Evolutionary conservation across 2,888 invertebrate genomes (phyloP).

Genomic region (Eilema sororculum): DNA sequence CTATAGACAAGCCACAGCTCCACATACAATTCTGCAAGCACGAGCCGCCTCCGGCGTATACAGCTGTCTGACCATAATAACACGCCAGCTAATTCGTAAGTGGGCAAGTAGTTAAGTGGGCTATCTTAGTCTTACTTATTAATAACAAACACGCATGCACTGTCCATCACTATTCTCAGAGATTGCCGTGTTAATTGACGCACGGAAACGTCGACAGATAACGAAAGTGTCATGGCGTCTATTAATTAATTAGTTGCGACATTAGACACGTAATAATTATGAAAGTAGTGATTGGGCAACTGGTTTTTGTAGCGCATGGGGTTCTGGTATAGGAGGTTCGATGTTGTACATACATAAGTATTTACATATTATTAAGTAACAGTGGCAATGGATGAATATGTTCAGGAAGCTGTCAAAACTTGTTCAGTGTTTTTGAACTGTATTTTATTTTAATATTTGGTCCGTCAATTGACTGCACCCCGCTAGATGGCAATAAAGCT

Average conservation of each 20-base stretch:
- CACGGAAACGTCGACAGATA: slow-evolving; percentile 42
- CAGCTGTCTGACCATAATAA: background rate
- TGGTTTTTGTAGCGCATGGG: slow-evolving; percentile 27
- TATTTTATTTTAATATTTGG: no score
- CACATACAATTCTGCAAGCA: background rate
- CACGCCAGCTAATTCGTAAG: background rate
- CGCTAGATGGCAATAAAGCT: no score
- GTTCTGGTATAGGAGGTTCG: slow-evolving; percentile 13
- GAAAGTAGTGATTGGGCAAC: slow-evolving; percentile 41
- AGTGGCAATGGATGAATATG: background rate
- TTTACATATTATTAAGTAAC: background rate
- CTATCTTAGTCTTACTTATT: background rate
- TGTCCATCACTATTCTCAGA: slow-evolving; percentile 28
- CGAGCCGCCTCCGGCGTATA: background rate
- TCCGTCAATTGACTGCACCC: no score
- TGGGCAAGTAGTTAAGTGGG: background rate
- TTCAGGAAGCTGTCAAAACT: background rate
- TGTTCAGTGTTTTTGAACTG: background rate
- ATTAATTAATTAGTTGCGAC: slow-evolving; percentile 41
- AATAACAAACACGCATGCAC: background rate
- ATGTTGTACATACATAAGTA: background rate
- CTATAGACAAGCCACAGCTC: background rate
- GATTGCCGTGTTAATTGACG: slow-evolving; percentile 47
- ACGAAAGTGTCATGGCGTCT: slow-evolving; percentile 52
- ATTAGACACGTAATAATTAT: slow-evolving; percentile 44